These are phyloP conservation scores for Myathropa florea DNA, from an alignment of 2,888 invertebrate genomes.

Conservation along the genomic window DNA sequence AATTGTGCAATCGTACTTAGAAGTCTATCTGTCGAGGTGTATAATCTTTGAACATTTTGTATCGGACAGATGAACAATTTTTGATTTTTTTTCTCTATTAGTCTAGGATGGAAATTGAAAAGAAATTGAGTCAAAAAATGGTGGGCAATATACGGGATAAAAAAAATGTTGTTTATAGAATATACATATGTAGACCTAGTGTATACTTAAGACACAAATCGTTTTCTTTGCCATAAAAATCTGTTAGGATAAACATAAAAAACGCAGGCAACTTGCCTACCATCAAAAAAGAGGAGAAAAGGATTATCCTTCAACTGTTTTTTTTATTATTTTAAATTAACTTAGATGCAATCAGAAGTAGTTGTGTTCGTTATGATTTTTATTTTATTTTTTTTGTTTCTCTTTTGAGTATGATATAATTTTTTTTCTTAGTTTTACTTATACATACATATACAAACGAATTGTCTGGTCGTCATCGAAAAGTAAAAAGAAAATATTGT, in stretches of 20 bases:
- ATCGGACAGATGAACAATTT: constrained; percentile 12
- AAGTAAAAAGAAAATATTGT: constrained; percentile 6
- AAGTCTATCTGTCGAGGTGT: constrained; percentile 16
- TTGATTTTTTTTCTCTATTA: constrained; percentile 1
- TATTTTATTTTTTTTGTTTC: background rate
- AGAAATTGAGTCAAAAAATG: constrained; percentile 4
- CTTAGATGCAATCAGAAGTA: constrained; percentile 45
- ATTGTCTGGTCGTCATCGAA: constrained; percentile 61
- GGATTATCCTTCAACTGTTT: background rate
- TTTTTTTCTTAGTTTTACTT: constrained; percentile 9
- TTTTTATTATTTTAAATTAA: constrained; percentile 18
- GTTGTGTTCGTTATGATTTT: constrained; percentile 63
- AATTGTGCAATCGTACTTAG: constrained; percentile 71
- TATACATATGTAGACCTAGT: constrained; percentile 16
- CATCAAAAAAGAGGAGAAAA: constrained; percentile 9
- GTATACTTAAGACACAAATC: background rate
- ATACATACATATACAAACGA: background rate
- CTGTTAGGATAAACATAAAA: background rate
- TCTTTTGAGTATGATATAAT: constrained; percentile 8
- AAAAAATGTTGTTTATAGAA: too few relatives aligned
- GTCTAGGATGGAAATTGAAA: background rate
- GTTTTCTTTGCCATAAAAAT: constrained; percentile 56
- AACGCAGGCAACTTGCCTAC: constrained; percentile 14
- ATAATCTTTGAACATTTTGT: background rate
- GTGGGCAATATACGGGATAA: constrained; percentile 40